A percentile compares a stretch with the other conserved stretches of the same genome.
These are phyloP conservation scores for Tyrannus savana DNA, from an alignment of 2,113 vertebrate species.

Conservation along the genomic window DNA sequence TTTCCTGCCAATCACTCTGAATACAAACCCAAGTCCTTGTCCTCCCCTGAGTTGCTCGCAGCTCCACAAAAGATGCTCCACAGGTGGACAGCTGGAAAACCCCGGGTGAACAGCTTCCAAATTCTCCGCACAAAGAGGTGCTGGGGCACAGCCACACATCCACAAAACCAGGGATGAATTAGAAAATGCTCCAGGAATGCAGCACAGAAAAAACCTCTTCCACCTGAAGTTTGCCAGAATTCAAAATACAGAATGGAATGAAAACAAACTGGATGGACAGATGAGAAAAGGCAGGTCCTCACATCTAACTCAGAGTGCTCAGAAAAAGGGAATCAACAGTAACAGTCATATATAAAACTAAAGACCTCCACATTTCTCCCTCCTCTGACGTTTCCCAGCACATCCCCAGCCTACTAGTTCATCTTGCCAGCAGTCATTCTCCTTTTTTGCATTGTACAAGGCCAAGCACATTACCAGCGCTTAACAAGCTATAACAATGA, in stretches of 20 bases:
- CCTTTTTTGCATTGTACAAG: conserved; percentile 19
- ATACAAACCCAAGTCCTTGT: neutral
- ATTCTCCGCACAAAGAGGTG: neutral
- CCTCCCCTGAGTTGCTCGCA: neutral
- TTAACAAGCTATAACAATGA: conserved; percentile 46
- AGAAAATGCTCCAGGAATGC: neutral
- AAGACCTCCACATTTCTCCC: neutral
- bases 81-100: neutral
- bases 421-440: conserved; percentile 35
- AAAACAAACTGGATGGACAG: neutral
- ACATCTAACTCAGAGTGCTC: neutral
- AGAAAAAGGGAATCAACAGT: neutral
- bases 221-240: neutral
- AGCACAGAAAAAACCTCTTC: neutral
- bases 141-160: neutral
- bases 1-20: conserved; percentile 21
- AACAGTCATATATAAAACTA: neutral
- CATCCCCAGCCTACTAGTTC: neutral
- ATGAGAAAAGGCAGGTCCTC: neutral
- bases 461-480: conserved; percentile 25
- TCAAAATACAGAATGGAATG: neutral
- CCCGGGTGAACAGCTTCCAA: neutral
- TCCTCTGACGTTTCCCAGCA: neutral
- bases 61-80: neutral
- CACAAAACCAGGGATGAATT: neutral